phyloP scores from a whole-genome alignment of 1,140 invertebrate genomes.

The Archegozetes longisetosus region DNA sequence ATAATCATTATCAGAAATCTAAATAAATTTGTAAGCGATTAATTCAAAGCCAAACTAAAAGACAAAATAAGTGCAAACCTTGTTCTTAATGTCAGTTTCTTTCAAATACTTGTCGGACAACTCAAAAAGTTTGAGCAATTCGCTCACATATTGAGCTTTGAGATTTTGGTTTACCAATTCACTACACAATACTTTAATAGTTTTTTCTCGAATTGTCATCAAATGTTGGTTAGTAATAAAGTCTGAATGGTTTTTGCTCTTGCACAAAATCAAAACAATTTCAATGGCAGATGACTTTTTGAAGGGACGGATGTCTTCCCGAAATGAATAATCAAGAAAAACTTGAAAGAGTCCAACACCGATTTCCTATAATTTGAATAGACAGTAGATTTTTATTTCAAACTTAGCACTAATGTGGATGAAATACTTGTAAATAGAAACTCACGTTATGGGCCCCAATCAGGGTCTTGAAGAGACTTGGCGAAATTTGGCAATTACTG shows the following conservation, averaged over 20 bases:
- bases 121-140: background rate
- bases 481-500: background rate
- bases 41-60: no score
- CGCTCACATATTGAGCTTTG: background rate
- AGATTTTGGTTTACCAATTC: background rate
- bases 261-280: background rate
- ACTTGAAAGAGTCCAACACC: background rate
- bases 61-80: no score
- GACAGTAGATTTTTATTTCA: constrained; percentile 3
- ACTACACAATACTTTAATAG: background rate
- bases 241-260: background rate
- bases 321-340: background rate
- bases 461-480: background rate
- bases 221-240: background rate
- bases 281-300: background rate
- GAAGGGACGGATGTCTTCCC: background rate
- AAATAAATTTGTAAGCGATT: background rate
- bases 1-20: no score
- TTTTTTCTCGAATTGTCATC: background rate
- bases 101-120: background rate
- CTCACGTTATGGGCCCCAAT: background rate
- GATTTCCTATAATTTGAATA: background rate
- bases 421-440: no score
- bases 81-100: background rate
- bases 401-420: background rate